Evolutionary conservation across 2,888 invertebrate species (phyloP).

Genomic region (Tachystola acroxantha): DNA sequence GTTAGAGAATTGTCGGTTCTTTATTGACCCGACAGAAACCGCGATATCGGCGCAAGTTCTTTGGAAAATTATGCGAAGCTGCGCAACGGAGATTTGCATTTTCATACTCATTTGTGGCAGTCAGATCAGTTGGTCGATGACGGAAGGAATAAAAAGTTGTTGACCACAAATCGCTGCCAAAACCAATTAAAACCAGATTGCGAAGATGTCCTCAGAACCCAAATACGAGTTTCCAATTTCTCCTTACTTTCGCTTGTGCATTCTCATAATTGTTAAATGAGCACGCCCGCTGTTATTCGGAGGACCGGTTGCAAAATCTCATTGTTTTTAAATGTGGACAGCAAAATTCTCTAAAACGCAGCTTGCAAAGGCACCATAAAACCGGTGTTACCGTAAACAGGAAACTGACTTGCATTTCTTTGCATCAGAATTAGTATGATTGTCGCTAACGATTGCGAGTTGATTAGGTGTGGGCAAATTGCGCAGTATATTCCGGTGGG

Average conservation of each 20-base stretch:
- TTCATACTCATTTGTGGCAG: too few species aligned
- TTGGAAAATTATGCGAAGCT: too few species aligned
- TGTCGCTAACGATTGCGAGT: conserved; percentile 15
- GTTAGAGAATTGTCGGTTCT: too few species aligned
- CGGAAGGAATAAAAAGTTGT: too few species aligned
- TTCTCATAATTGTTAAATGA: conserved; percentile 33
- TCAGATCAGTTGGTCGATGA: too few species aligned
- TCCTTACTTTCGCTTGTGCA: conserved; percentile 44
- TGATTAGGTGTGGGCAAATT: conserved; percentile 19
- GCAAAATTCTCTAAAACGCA: conserved; percentile 24
- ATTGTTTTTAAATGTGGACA: conserved; percentile 20
- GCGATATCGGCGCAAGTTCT: too few species aligned
- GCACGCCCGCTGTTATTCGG: conserved; percentile 22
- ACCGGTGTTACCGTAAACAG: conserved; percentile 23
- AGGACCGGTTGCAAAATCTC: conserved; percentile 30
- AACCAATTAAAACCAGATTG: conserved; percentile 4
- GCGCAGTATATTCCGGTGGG: conserved; percentile 25
- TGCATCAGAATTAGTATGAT: conserved; percentile 27
- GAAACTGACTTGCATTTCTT: conserved; percentile 31
- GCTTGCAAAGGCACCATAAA: conserved; percentile 24
- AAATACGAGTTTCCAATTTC: conserved; percentile 39
- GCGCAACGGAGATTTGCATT: too few species aligned
- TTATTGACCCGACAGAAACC: too few species aligned
- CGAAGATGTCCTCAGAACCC: neutral
- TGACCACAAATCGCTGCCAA: too few species aligned